A percentile compares a stretch with the other conserved stretches of the same genome.
phyloP scores from a whole-genome alignment of 2,113 vertebrate species.

The mouse (Mus musculus) region DNA sequence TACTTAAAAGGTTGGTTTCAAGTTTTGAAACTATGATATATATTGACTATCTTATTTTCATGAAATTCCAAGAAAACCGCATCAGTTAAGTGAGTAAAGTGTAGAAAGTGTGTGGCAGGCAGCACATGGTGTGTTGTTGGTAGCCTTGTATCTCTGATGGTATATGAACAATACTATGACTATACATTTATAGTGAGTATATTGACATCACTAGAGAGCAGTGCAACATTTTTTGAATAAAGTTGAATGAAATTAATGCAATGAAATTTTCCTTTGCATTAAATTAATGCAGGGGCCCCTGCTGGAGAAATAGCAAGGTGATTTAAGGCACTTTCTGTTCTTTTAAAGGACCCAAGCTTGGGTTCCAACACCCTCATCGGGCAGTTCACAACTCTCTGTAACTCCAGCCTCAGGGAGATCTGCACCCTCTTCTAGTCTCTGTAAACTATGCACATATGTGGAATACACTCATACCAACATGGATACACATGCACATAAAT shows the following conservation, averaged over 20 bases:
- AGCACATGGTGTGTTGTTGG: not conserved
- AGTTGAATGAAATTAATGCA: constrained; percentile 26
- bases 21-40: constrained; percentile 21
- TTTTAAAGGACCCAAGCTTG: not conserved
- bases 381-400: not conserved
- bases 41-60: constrained; percentile 35
- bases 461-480: not conserved
- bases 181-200: not conserved
- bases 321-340: not conserved
- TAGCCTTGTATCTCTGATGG: not conserved
- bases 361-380: not conserved
- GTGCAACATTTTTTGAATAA: not conserved
- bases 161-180: not conserved
- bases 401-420: not conserved
- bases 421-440: not conserved
- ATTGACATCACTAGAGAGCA: not conserved
- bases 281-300: not conserved
- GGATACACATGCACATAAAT: not conserved
- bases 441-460: not conserved
- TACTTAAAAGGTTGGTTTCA: constrained; percentile 44
- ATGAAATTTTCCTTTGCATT: not conserved
- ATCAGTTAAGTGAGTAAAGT: constrained; percentile 10
- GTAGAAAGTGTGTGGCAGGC: not conserved
- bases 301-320: not conserved
- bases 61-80: constrained; percentile 39